Evolutionary conservation across 2,113 vertebrate species (phyloP).

Genomic region (Sebastes fasciatus): DNA sequence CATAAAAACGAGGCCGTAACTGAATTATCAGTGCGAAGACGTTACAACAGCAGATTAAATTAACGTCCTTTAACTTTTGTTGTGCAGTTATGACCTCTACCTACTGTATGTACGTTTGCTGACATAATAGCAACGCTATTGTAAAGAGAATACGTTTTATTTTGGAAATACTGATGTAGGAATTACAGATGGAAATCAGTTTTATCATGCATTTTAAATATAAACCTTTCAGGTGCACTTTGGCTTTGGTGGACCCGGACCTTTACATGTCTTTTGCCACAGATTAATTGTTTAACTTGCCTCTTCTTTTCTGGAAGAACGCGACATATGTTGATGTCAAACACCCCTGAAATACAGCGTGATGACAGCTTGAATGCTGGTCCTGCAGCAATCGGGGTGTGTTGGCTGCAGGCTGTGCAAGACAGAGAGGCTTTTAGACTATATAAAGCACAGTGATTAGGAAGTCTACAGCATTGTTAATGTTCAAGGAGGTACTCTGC

Average conservation of each 20-base stretch:
- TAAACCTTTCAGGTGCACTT: not conserved
- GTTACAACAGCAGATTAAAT: not conserved
- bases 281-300: not conserved
- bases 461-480: not conserved
- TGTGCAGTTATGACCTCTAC: not conserved
- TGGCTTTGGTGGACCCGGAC: not conserved
- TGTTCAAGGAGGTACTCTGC: not conserved
- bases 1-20: not conserved
- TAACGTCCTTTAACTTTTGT: not conserved
- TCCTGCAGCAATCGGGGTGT: not conserved
- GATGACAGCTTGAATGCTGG: conserved; percentile 27
- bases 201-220: not conserved
- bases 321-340: conserved; percentile 9
- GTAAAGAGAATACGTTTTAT: not conserved
- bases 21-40: not conserved
- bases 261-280: not conserved
- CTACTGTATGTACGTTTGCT: not conserved
- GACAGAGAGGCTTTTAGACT: not conserved
- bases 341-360: conserved; percentile 9
- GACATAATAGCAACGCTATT: not conserved
- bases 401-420: not conserved
- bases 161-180: not conserved
- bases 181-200: not conserved
- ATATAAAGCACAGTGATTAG: not conserved
- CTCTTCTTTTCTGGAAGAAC: not conserved